Percentiles rank a stretch among this genome's conserved stretches.
Evolutionary conservation across 1,140 invertebrate genomes (phyloP).

Genomic region (Branchinecta lynchi): DNA sequence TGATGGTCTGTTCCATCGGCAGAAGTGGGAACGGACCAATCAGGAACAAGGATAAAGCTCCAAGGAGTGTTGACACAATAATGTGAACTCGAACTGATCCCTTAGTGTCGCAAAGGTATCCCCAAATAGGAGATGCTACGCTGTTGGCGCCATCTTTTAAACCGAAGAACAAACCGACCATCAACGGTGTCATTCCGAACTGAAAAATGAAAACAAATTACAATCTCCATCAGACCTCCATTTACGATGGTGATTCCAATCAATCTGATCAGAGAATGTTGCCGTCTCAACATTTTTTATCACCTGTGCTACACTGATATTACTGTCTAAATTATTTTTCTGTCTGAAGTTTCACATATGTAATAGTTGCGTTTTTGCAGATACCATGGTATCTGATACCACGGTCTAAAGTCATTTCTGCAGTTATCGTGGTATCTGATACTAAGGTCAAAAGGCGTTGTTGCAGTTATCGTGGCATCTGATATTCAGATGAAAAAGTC

Average conservation of each 20-base stretch:
- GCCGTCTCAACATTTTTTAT: too few relatives aligned
- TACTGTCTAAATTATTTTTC: too few relatives aligned
- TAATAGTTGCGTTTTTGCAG: too few relatives aligned
- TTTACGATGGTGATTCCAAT: background rate
- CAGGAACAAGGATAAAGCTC: constrained; percentile 26
- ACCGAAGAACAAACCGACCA: constrained; percentile 28
- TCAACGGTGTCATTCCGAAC: constrained; percentile 25
- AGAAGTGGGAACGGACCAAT: constrained; percentile 27
- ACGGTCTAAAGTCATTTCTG: too few relatives aligned
- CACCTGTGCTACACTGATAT: too few relatives aligned
- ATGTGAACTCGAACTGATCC: constrained; percentile 25
- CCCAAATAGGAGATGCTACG: constrained; percentile 29
- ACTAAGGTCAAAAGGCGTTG: too few relatives aligned
- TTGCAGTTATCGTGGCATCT: too few relatives aligned
- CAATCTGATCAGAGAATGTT: too few relatives aligned
- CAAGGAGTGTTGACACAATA: constrained; percentile 24
- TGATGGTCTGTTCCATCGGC: constrained; percentile 24
- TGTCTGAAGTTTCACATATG: too few relatives aligned
- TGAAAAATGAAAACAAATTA: constrained; percentile 18
- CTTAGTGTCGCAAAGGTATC: constrained; percentile 26
- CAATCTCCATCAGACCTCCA: background rate
- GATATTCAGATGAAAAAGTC: too few relatives aligned
- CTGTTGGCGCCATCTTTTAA: constrained; percentile 29
- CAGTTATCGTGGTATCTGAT: too few relatives aligned
- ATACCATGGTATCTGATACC: too few relatives aligned